Conservation (phyloP, 2,113 vertebrate genomes). For the Labeo rohita region DNA sequence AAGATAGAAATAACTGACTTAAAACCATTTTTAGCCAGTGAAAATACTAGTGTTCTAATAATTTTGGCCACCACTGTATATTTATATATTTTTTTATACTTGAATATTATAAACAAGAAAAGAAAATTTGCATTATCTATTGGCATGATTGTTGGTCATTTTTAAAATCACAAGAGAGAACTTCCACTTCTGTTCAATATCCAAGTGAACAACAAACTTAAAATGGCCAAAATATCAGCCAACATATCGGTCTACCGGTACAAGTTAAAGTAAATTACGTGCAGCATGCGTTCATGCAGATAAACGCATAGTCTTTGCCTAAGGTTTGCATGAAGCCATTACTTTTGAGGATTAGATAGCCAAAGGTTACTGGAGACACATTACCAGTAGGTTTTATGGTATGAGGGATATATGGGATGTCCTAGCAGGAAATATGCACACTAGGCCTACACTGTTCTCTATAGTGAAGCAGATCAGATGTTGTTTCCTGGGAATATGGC, state of each 20-base stretch:
- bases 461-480: not conserved
- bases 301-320: not conserved
- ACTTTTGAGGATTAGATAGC: not conserved
- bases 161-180: not conserved
- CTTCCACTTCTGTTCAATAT: not conserved
- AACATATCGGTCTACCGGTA: not conserved
- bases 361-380: not conserved
- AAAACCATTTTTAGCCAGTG: too few species aligned
- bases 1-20: too few species aligned
- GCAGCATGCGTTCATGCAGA: not conserved
- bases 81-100: too few species aligned
- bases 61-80: too few species aligned
- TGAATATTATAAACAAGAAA: not conserved
- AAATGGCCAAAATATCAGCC: not conserved
- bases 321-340: not conserved
- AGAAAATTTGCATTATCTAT: not conserved
- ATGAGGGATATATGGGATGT: not conserved
- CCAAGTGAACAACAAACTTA: not conserved
- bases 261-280: not conserved
- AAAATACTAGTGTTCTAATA: too few species aligned
- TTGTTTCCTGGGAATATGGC: not conserved
- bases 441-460: not conserved
- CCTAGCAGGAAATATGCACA: not conserved
- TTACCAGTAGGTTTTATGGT: not conserved
- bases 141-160: not conserved